These are phyloP conservation scores for Caenorhabditis angaria DNA, from an alignment of 2,888 invertebrate genomes.

Conservation along the genomic window DNA sequence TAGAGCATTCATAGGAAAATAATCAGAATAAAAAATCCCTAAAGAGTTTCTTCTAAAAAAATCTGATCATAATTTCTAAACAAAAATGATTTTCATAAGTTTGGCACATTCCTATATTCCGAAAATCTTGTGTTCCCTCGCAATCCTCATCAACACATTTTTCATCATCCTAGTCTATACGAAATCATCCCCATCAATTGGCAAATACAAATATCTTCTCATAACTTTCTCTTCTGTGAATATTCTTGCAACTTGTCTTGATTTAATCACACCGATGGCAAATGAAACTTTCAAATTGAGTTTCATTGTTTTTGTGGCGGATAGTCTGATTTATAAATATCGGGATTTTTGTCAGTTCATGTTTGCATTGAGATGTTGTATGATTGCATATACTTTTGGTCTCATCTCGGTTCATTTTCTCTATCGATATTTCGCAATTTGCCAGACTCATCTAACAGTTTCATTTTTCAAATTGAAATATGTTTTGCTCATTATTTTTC, in stretches of 20 bases:
- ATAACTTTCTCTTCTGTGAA: slow-evolving; percentile 14
- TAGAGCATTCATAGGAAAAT: too few species aligned
- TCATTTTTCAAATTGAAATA: slow-evolving; percentile 1
- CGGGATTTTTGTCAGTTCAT: not conserved
- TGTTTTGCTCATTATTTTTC: not conserved
- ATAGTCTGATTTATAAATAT: slow-evolving; percentile 9
- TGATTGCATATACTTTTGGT: slow-evolving; percentile 15
- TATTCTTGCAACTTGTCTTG: slow-evolving; percentile 1
- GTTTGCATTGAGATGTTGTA: slow-evolving; percentile 12
- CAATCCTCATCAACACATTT: too few species aligned
- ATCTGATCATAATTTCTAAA: too few species aligned
- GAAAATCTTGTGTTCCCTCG: too few species aligned
- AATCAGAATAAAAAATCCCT: too few species aligned
- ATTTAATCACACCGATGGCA: slow-evolving; percentile 12
- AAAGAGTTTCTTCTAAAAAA: too few species aligned
- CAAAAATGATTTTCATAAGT: too few species aligned
- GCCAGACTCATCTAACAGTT: not conserved
- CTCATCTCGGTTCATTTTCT: slow-evolving; percentile 15
- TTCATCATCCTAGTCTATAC: slow-evolving; percentile 10
- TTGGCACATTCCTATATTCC: too few species aligned
- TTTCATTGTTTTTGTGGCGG: slow-evolving; percentile 13
- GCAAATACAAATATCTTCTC: slow-evolving; percentile 12
- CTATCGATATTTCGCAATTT: slow-evolving; percentile 14
- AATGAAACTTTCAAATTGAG: slow-evolving; percentile 12
- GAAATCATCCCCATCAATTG: slow-evolving; percentile 12